Conservation (phyloP, 2,888 invertebrate species). For the Yponomeuta malinellus region DNA sequence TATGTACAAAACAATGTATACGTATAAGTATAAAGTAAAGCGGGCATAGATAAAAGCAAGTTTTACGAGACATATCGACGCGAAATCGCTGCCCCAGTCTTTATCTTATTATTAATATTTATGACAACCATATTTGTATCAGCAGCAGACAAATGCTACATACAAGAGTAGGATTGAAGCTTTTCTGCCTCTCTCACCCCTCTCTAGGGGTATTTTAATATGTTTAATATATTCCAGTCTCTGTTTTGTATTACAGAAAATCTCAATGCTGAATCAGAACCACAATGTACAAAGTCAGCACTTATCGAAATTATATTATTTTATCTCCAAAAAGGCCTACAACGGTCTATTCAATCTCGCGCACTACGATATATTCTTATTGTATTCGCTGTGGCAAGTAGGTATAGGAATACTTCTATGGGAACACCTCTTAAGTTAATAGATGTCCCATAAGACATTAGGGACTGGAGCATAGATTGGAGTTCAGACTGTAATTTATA, state of each 20-base stretch:
- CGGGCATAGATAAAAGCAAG: constrained; percentile 8
- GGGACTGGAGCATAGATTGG: too few relatives aligned
- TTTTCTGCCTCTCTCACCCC: not conserved
- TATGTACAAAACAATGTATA: not conserved
- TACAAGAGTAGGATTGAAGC: not conserved
- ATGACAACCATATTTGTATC: constrained; percentile 10
- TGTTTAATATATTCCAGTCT: not conserved
- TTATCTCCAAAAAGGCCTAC: not conserved
- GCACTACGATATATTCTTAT: too few relatives aligned
- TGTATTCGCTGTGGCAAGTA: too few relatives aligned
- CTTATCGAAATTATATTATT: constrained; percentile 4
- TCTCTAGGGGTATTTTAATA: not conserved
- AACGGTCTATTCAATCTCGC: too few relatives aligned
- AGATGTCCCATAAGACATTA: too few relatives aligned
- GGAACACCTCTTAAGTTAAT: too few relatives aligned
- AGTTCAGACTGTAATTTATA: too few relatives aligned
- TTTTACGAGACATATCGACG: constrained; percentile 7
- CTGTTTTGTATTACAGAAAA: not conserved
- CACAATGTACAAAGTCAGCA: constrained; percentile 1
- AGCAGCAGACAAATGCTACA: not conserved
- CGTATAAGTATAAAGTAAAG: not conserved
- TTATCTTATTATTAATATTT: constrained; percentile 13
- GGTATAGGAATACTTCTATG: too few relatives aligned
- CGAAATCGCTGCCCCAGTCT: constrained; percentile 10
- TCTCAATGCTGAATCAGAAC: not conserved